phyloP scores from a whole-genome alignment of 2,797 vertebrate genomes.

The Manis javanica region DNA sequence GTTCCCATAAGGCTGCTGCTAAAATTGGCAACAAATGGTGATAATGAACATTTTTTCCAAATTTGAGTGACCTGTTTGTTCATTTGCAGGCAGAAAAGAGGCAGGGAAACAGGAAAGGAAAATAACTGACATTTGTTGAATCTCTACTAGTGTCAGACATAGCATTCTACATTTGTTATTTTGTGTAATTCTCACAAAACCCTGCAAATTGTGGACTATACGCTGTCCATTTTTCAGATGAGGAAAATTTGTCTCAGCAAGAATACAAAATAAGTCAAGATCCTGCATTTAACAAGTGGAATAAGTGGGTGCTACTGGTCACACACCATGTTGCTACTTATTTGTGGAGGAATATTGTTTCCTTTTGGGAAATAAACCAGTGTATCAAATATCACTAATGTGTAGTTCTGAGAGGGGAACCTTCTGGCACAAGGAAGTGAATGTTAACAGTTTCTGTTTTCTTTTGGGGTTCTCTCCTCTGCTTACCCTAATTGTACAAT shows the following conservation, averaged over 20 bases:
- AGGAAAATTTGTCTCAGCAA: neutral
- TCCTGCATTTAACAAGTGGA: neutral
- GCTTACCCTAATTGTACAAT: neutral
- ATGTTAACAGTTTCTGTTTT: neutral
- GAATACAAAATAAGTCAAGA: neutral
- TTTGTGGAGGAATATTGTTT: neutral
- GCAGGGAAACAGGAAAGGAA: neutral
- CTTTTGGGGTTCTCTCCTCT: neutral
- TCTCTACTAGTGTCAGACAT: neutral
- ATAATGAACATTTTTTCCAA: slow-evolving; percentile 4
- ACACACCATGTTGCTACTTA: neutral
- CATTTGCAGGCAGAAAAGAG: neutral
- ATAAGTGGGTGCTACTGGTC: neutral
- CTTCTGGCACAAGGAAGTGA: neutral
- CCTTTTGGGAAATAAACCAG: neutral
- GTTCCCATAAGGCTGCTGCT: neutral
- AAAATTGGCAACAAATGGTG: slow-evolving; percentile 20
- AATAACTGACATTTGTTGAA: neutral
- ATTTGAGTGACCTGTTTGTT: slow-evolving; percentile 44
- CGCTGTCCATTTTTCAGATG: neutral
- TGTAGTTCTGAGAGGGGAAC: neutral
- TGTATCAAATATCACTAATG: neutral
- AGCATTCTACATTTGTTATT: neutral
- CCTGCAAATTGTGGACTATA: neutral
- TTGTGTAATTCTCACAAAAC: neutral